A percentile compares a stretch with the other conserved stretches of the same genome.
phyloP scores from a whole-genome alignment of 1,140 invertebrate species.

The Ectropis grisescens region DNA sequence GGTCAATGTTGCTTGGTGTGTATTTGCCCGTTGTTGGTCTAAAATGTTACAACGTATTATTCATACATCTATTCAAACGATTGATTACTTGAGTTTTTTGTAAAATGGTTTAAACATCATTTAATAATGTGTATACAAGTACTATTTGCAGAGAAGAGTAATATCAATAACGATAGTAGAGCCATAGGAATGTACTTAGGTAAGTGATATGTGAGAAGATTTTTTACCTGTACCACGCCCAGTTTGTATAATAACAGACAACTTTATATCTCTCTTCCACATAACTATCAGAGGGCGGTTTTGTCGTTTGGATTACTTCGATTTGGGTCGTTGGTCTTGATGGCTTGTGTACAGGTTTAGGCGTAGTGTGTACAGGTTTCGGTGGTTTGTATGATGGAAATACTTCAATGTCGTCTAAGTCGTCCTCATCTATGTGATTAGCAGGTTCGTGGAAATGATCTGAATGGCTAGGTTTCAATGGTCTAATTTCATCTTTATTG shows the following conservation, averaged over 20 bases:
- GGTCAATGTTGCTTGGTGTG: conserved; percentile 85
- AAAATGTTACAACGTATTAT: conserved; percentile 13
- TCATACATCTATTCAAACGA: too few species aligned
- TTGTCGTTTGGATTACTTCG: conserved; percentile 8
- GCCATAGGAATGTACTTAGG: too few species aligned
- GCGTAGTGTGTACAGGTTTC: conserved; percentile 7
- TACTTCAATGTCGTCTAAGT: conserved; percentile 53
- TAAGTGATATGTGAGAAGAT: too few species aligned
- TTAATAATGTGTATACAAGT: too few species aligned
- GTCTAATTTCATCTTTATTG: too few species aligned
- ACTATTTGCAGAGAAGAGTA: too few species aligned
- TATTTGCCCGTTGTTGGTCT: conserved; percentile 85
- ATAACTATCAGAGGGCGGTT: conserved; percentile 10
- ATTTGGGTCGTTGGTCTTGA: conserved; percentile 7
- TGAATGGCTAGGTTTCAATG: too few species aligned
- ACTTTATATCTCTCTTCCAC: conserved; percentile 74
- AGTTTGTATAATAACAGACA: conserved; percentile 94
- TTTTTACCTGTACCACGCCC: conserved; percentile 87
- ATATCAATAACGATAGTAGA: too few species aligned
- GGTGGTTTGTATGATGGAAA: conserved; percentile 23
- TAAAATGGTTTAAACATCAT: too few species aligned
- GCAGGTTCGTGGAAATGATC: conserved; percentile 24
- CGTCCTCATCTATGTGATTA: conserved; percentile 36
- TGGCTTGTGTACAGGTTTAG: conserved; percentile 12
- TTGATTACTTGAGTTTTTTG: too few species aligned